Percentiles rank a stretch among this genome's conserved stretches.
Conservation (phyloP, 2,888 invertebrate genomes). For the Fragum whitleyi region DNA sequence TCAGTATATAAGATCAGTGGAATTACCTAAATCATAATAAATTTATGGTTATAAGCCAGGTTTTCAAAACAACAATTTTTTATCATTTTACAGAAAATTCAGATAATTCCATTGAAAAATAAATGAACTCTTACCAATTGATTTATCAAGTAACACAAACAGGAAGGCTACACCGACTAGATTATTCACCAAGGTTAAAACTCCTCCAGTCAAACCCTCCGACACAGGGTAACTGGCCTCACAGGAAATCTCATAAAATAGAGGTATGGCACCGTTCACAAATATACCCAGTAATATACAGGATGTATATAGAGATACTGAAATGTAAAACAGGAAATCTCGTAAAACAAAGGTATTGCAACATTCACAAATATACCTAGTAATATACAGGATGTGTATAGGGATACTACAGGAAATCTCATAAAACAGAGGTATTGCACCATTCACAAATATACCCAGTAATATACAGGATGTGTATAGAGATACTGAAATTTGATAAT, state of each 20-base stretch:
- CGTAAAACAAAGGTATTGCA: conserved; percentile 76
- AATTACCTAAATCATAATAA: too few species aligned
- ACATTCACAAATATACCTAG: conserved; percentile 73
- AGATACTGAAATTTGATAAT: conserved; percentile 69
- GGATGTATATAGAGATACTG: conserved; percentile 73
- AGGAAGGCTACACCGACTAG: conserved; percentile 76
- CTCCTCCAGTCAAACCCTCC: conserved; percentile 78
- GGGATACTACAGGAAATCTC: conserved; percentile 76
- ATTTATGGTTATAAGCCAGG: too few species aligned
- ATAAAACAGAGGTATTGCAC: conserved; percentile 76
- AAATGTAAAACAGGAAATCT: conserved; percentile 51
- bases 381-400: conserved; percentile 73
- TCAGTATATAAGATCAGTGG: too few species aligned
- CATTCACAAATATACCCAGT: conserved; percentile 72
- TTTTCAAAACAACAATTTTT: too few species aligned
- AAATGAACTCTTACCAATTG: conserved; percentile 67
- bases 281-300: conserved; percentile 71
- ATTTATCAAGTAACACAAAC: conserved; percentile 71
- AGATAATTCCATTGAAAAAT: too few species aligned
- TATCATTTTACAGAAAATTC: too few species aligned
- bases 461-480: conserved; percentile 73
- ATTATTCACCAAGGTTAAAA: conserved; percentile 77
- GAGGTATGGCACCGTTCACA: conserved; percentile 74
- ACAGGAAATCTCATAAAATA: conserved; percentile 78
- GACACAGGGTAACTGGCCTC: conserved; percentile 79